Evolutionary conservation across 2,888 invertebrate genomes (phyloP).

Genomic region (Quadroppia sp.): DNA sequence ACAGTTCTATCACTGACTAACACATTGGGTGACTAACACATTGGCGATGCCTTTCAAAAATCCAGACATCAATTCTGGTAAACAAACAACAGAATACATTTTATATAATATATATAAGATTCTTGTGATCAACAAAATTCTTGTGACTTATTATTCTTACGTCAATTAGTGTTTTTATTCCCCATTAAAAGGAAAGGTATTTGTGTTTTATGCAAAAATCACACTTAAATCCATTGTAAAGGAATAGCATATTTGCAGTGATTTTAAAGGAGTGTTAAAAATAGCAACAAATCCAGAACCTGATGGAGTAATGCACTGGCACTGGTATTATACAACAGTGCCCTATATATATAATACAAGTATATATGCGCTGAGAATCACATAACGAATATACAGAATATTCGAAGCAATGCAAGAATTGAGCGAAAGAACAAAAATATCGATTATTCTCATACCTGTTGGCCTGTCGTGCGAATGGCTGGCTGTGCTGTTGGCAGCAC

Average conservation of each 20-base stretch:
- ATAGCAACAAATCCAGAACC: conserved; percentile 1
- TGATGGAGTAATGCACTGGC: neutral
- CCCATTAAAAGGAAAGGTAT: too few relatives aligned
- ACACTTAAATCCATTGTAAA: neutral
- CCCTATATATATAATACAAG: neutral
- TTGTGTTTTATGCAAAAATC: neutral
- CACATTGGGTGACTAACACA: too few relatives aligned
- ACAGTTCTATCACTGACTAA: too few relatives aligned
- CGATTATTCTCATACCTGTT: neutral
- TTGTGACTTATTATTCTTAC: too few relatives aligned
- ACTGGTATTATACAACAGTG: neutral
- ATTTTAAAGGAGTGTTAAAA: neutral
- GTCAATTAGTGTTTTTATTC: too few relatives aligned
- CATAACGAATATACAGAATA: neutral
- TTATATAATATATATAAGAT: too few relatives aligned
- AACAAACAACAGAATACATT: too few relatives aligned
- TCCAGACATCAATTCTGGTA: too few relatives aligned
- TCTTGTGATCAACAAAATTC: too few relatives aligned
- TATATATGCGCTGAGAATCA: neutral
- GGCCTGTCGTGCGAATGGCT: conserved; percentile 17
- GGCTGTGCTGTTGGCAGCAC: neutral
- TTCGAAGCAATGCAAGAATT: neutral
- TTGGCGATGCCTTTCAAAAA: too few relatives aligned
- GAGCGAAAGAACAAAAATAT: too few relatives aligned
- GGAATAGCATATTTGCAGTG: neutral